Evolutionary conservation across 1,140 invertebrate genomes (phyloP).

Genomic region (Halesus radiatus): DNA sequence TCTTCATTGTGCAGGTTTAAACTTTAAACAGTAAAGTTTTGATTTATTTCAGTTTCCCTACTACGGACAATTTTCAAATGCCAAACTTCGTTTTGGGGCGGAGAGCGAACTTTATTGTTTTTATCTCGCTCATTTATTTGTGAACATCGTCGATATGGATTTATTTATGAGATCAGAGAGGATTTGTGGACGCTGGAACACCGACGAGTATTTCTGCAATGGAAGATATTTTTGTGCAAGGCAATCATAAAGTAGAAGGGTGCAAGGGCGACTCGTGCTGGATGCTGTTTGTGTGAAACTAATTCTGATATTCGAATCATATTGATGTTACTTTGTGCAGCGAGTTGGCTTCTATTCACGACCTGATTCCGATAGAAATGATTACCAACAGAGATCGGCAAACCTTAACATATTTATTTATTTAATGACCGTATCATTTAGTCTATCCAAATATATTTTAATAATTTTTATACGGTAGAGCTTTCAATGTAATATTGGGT

Average conservation of each 20-base stretch:
- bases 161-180: constrained; percentile 49
- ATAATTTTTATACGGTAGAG: no score
- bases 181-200: background rate
- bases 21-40: constrained; percentile 56
- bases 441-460: no score
- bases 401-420: no score
- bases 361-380: no score
- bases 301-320: background rate
- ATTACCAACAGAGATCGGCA: no score
- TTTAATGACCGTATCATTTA: no score
- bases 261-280: background rate
- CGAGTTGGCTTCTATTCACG: no score
- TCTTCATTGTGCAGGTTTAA: constrained; percentile 52
- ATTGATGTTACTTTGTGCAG: background rate
- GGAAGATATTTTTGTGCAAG: constrained; percentile 34
- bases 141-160: constrained; percentile 50
- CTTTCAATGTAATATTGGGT: no score
- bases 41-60: constrained; percentile 54
- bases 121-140: constrained; percentile 55
- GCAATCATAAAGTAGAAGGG: constrained; percentile 20
- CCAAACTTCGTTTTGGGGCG: constrained; percentile 51
- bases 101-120: constrained; percentile 55
- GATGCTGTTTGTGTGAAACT: background rate
- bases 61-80: constrained; percentile 52
- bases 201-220: background rate